Percentiles rank a stretch among this genome's conserved stretches.
phyloP scores from a whole-genome alignment of 2,888 invertebrate genomes.

The Caenorhabditis japonica region DNA sequence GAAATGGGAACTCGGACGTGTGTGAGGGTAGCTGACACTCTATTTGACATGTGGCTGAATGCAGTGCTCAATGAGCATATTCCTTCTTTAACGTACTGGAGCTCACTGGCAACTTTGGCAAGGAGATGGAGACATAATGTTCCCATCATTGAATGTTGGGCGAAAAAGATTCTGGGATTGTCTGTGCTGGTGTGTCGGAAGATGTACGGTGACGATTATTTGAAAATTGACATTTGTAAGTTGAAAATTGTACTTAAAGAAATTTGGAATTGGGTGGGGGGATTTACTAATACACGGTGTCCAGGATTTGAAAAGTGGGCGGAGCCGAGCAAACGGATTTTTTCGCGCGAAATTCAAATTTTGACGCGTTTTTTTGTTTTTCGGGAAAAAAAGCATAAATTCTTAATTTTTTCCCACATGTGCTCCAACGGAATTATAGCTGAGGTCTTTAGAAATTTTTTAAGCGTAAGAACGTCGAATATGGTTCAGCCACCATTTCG shows the following conservation, averaged over 20 bases:
- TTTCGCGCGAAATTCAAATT: too few species aligned
- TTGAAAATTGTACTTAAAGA: neutral
- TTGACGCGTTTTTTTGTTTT: too few species aligned
- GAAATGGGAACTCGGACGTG: conserved; percentile 70
- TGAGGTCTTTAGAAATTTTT: too few species aligned
- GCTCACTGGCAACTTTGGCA: conserved; percentile 65
- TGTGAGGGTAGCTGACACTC: conserved; percentile 67
- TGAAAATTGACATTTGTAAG: conserved; percentile 59
- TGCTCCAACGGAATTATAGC: too few species aligned
- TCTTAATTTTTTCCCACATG: too few species aligned
- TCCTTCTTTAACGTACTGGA: conserved; percentile 75
- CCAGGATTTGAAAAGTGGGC: too few species aligned
- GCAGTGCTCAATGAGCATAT: conserved; percentile 71
- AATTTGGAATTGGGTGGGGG: too few species aligned
- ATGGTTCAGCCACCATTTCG: too few species aligned
- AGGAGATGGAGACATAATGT: conserved; percentile 73
- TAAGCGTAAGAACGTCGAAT: too few species aligned
- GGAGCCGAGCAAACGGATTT: too few species aligned
- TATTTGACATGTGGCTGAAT: conserved; percentile 72
- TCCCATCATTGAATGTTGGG: conserved; percentile 74
- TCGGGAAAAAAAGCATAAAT: too few species aligned
- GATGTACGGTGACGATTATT: conserved; percentile 70
- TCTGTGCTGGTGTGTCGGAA: conserved; percentile 67
- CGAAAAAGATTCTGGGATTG: conserved; percentile 68
- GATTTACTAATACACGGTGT: too few species aligned